A percentile compares a stretch with the other conserved stretches of the same genome.
phyloP scores from a whole-genome alignment of 30 jellyfish, hydroid and myxozoan species.

The Hydractinia symbiolongicarpus region DNA sequence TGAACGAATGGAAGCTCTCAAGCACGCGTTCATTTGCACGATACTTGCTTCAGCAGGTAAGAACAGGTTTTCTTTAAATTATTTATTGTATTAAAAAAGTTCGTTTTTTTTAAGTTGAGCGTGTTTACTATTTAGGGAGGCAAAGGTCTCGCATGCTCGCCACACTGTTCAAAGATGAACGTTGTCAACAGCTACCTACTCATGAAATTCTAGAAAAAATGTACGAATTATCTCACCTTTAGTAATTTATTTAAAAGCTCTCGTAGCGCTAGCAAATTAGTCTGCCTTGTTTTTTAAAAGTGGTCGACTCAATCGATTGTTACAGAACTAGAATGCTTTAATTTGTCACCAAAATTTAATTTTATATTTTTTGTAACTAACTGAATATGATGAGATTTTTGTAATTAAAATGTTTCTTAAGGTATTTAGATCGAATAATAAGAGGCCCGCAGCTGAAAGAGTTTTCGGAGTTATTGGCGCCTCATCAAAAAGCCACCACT shows the following conservation, averaged over 20 bases:
- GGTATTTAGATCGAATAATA: slow-evolving; percentile 77
- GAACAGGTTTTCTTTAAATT: neutral
- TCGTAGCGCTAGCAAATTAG: neutral
- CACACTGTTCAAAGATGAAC: slow-evolving; percentile 67
- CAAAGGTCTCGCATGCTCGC: slow-evolving; percentile 91
- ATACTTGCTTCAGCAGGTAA: slow-evolving; percentile 83
- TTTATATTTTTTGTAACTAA: too few relatives aligned
- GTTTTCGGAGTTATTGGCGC: slow-evolving; percentile 55
- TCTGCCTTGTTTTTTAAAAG: too few relatives aligned
- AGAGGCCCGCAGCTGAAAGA: slow-evolving; percentile 77
- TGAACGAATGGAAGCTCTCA: slow-evolving; percentile 67
- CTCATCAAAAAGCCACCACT: slow-evolving; percentile 80
- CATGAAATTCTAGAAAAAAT: slow-evolving; percentile 76
- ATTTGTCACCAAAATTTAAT: too few relatives aligned
- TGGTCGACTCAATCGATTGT: neutral
- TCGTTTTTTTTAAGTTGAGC: neutral
- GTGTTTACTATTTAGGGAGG: slow-evolving; percentile 38
- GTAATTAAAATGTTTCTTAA: neutral
- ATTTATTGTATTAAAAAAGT: neutral
- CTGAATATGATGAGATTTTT: too few relatives aligned
- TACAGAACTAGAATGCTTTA: neutral
- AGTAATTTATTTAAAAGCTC: neutral
- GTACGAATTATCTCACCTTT: neutral
- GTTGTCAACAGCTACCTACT: slow-evolving; percentile 88
- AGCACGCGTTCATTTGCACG: slow-evolving; percentile 72